Conservation (phyloP, 1,140 invertebrate species). For the Tetraneura akinire region DNA sequence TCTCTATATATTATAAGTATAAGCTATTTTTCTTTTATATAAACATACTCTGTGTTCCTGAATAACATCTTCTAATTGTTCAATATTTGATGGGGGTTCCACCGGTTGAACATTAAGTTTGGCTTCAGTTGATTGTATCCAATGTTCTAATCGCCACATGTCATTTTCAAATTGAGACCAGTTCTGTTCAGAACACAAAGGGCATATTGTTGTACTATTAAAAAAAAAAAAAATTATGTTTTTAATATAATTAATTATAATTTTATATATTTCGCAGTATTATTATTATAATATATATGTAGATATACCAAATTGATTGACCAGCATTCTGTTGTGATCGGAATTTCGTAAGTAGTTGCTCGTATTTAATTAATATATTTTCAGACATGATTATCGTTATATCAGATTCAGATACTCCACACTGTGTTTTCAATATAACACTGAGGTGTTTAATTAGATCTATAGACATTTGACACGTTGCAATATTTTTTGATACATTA, state of each 20-base stretch:
- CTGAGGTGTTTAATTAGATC: slow-evolving; percentile 80
- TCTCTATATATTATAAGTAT: background rate
- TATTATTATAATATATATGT: background rate
- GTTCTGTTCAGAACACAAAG: slow-evolving; percentile 79
- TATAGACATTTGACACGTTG: slow-evolving; percentile 71
- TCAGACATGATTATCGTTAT: slow-evolving; percentile 69
- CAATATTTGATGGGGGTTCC: slow-evolving; percentile 73
- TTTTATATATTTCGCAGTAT: too few species aligned
- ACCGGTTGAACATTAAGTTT: slow-evolving; percentile 69
- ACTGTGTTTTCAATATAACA: slow-evolving; percentile 72
- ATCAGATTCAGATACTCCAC: slow-evolving; percentile 68
- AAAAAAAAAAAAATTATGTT: too few species aligned
- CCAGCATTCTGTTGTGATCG: slow-evolving; percentile 74
- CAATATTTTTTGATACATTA: slow-evolving; percentile 65
- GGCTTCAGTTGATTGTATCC: slow-evolving; percentile 85
- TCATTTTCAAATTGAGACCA: slow-evolving; percentile 88
- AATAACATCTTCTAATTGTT: slow-evolving; percentile 81
- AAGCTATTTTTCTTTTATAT: background rate
- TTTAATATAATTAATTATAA: too few species aligned
- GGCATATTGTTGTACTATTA: slow-evolving; percentile 61
- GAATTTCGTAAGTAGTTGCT: slow-evolving; percentile 69
- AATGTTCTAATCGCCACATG: slow-evolving; percentile 85
- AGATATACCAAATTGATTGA: slow-evolving; percentile 62
- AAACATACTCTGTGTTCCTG: slow-evolving; percentile 66
- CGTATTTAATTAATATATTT: slow-evolving; percentile 68